Evolutionary conservation across 2,888 invertebrate genomes (phyloP).

Genomic region (Drosophila eohydei): DNA sequence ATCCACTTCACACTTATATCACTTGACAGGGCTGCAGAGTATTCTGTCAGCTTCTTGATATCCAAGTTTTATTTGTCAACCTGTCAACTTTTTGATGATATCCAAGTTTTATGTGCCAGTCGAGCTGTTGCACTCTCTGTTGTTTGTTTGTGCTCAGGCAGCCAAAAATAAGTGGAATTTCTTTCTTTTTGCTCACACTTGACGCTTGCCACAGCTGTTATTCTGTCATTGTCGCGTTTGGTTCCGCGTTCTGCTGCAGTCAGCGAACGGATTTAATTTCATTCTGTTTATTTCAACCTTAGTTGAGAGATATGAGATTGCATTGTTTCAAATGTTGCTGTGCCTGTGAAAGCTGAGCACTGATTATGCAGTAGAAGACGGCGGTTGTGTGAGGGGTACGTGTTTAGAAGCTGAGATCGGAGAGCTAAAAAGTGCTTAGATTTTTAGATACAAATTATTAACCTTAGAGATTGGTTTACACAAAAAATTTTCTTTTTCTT

Average conservation of each 20-base stretch:
- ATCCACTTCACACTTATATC: constrained; percentile 36
- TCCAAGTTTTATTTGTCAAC: constrained; percentile 1
- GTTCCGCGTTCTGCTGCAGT: constrained; percentile 44
- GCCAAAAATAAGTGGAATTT: constrained; percentile 43
- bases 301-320: constrained; percentile 14
- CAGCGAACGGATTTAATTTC: constrained; percentile 31
- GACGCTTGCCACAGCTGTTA: constrained; percentile 33
- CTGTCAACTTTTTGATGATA: constrained; percentile 2
- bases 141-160: constrained; percentile 53
- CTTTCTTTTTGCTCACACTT: constrained; percentile 20
- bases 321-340: constrained; percentile 15
- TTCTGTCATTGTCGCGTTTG: constrained; percentile 28
- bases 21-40: constrained; percentile 13
- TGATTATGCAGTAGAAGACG: constrained; percentile 2
- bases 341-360: constrained; percentile 17
- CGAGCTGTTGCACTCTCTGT: not conserved
- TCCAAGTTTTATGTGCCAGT: constrained; percentile 1
- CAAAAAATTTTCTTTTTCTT: not conserved
- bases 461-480: not conserved
- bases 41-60: constrained; percentile 38
- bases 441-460: not conserved
- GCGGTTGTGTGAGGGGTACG: not conserved
- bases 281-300: constrained; percentile 2
- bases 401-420: not conserved
- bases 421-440: not conserved